A percentile compares a stretch with the other conserved stretches of the same genome.
These are phyloP conservation scores for Cabera pusaria DNA, from an alignment of 2,888 invertebrate species.

Conservation along the genomic window DNA sequence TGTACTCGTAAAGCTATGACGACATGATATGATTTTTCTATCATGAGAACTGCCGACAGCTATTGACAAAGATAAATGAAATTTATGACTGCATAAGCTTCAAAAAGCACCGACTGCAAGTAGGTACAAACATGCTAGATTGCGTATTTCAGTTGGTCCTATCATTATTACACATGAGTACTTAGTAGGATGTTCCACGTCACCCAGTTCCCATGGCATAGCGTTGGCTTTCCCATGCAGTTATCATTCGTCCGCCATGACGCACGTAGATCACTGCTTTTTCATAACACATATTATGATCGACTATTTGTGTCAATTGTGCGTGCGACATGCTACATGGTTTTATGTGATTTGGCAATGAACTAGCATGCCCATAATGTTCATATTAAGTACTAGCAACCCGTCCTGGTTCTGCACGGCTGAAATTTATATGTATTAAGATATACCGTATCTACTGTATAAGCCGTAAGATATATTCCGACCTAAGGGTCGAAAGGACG, in stretches of 20 bases:
- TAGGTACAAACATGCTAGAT: constrained; percentile 38
- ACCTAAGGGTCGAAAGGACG: too few species aligned
- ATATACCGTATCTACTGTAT: too few species aligned
- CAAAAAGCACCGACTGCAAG: constrained; percentile 34
- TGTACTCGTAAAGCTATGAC: too few species aligned
- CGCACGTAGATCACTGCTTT: constrained; percentile 59
- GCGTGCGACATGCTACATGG: constrained; percentile 37
- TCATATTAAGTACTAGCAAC: too few species aligned
- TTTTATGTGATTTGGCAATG: constrained; percentile 24
- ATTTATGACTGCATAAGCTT: constrained; percentile 43
- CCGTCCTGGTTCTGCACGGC: too few species aligned
- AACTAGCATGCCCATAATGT: constrained; percentile 32
- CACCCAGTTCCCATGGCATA: constrained; percentile 59
- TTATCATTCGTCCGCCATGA: constrained; percentile 51
- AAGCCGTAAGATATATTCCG: too few species aligned
- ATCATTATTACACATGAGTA: constrained; percentile 37
- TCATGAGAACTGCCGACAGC: constrained; percentile 47
- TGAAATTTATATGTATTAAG: too few species aligned
- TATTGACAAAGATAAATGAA: constrained; percentile 54
- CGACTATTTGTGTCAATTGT: constrained; percentile 33
- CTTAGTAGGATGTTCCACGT: constrained; percentile 42
- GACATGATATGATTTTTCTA: too few species aligned
- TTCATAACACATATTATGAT: constrained; percentile 61
- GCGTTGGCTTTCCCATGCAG: constrained; percentile 61
- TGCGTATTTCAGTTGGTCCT: constrained; percentile 33